Evolutionary conservation across 2,797 vertebrate genomes (phyloP), one percentile per base, ranked within the genome.

Genomic region (Bufotes viridis): DNA sequence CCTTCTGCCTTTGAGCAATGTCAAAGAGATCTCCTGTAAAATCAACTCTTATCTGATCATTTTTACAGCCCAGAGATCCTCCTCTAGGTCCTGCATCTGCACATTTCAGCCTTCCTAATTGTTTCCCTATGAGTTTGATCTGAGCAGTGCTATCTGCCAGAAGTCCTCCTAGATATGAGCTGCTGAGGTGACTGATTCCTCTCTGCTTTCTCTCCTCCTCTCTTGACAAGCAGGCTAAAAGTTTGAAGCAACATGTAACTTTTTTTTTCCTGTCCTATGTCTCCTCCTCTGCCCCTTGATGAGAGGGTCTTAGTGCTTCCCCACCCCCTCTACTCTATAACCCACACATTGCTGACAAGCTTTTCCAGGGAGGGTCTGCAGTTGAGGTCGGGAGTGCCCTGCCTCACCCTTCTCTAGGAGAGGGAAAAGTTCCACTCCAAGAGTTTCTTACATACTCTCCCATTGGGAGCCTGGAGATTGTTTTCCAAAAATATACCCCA

Each of bases 251-350:
- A 81, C 76, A 74, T 88, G 51, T 78, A 84, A 58, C 8, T 55
- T 58, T 82, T 79, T 84, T 70, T 63, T 69, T 81, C 57, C 75
- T 79, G 75, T 85, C 80, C 78, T 81, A 70, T 82, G 84, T 84
- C 79, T 86, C 10, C 82, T 76, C 82, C 90, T 90, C 86, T 84
- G 83, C 60, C 29, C 65, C 78, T 65, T 72, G 65, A 79, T 74
- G 91, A 90, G 84, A 86, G 92, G 91, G 84, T 90, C 92, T 91
- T 87, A 91, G 87, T 90, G 82, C 1, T 88, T 85, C 6, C 49
- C 81, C 22, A 63, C 84, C 69, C 78, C 72, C 26, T 82, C n/a
- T 51, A 78, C 24, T 87, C 65, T 26, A 80, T 84, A 90, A 51
- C 58, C 55, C 26, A 51, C 65, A 69, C 82, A 89, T 89, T 78